Percentiles rank a stretch among this genome's conserved stretches.
Conservation (phyloP, 1,140 invertebrate genomes). For the Pseudomyrmex concolor region DNA sequence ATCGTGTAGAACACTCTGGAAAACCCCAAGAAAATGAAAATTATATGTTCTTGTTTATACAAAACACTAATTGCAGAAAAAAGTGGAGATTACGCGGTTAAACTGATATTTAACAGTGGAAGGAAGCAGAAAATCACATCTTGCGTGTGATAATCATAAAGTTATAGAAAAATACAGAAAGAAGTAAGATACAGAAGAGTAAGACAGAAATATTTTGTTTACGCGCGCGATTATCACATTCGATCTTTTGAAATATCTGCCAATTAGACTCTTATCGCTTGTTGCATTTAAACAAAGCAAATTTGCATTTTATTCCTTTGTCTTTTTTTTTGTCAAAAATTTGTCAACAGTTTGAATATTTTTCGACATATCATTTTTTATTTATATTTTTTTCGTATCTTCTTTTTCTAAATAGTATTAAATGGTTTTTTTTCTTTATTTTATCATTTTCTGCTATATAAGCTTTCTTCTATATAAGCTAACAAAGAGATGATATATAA, state of each 20-base stretch:
- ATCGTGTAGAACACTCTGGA: background rate
- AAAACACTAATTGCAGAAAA: background rate
- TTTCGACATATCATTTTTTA: no score
- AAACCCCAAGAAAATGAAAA: background rate
- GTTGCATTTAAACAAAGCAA: background rate
- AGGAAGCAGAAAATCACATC: background rate
- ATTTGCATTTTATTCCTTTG: background rate
- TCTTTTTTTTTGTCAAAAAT: no score
- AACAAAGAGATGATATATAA: no score
- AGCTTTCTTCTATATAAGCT: no score
- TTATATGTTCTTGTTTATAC: background rate
- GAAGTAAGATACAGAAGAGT: no score
- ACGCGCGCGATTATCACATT: background rate
- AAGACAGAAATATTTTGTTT: conserved; percentile 11
- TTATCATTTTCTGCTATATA: no score
- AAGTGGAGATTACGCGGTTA: background rate
- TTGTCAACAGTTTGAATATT: no score
- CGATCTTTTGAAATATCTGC: background rate
- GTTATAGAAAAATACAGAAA: background rate
- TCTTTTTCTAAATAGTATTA: no score
- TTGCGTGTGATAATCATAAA: conserved; percentile 18
- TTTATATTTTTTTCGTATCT: no score
- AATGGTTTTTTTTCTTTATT: no score
- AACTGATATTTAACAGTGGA: conserved; percentile 16
- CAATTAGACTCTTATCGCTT: background rate